Evolutionary conservation across 2,888 invertebrate species (phyloP), one percentile per base, ranked within the genome.

Genomic region (Dinocampus coccinellae): DNA sequence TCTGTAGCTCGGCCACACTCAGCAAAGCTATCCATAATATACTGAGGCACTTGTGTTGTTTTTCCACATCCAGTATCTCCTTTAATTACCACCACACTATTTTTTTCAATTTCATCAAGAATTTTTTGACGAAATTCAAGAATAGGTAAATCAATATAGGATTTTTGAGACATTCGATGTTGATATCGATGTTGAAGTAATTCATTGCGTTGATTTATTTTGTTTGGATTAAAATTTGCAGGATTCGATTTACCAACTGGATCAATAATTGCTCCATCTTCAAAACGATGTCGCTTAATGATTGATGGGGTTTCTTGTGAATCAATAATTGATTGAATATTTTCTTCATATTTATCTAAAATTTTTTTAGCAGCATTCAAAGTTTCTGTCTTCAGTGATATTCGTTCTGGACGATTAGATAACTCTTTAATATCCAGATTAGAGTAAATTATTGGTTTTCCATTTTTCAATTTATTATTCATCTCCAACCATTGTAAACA

Each of bases 1-100:
- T 87, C 81, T 0, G 88, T 85, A 1, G 90, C 90, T 62, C 82
- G 81, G 0, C 83, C 84, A 53, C 80, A 78, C 66, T 77, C 77
- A 2, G 88, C 86, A 86, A 83, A 92, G 79, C 78, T 86, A 87
- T 92, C 90, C 67, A 92, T 79, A 53, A 91, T 88, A 77, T 90
- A 91, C 53, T 92, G 92, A 0, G 94, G 93, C 7, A 91, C 91
- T 65, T 93, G 90, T 0, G 93, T 93, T 26, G 93, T 93, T 83
- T 94, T 94, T 0, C 94, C 94, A 82, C 93, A 93, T 0, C 93
- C 93, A 0, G 93, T 92, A 71, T 92, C 92, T 0, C 93, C 94
- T 71, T 91, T 91, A 57, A 94, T 88, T 1, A 94, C 88, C 0
- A 91, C 74, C 0, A 92, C 90, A 34, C 89, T 89, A 74, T 90